Base-by-base conservation (phyloP, 1,140 invertebrate species). In the Venustaconcha ellipsiformis region DNA sequence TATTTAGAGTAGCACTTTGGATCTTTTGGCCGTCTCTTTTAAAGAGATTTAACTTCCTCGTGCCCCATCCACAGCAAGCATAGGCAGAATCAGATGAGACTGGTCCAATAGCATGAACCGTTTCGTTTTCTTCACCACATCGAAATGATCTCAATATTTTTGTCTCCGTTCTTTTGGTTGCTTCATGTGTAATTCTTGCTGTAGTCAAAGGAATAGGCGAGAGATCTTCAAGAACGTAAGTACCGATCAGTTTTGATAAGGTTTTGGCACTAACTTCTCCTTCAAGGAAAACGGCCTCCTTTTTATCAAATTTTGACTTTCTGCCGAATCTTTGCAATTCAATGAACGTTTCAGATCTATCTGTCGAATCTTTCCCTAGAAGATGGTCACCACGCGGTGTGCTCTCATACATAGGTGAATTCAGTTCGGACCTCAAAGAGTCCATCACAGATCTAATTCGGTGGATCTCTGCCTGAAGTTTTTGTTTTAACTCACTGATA, bases 51-150 rank as follows among this genome's bases (percentile, higher is more conserved):
- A 81, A 75, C 14, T 72, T 71, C 66, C 77, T 78, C 18, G 73
- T 78, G 3, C 80, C 80, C 80, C 80, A 81, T 15, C 80, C 77
- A 70, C 80, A 76, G 18, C 80, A 81, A 14, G 79, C 67, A 76
- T 76, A 81, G 13, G 80, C 80, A 57, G 74, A 67, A 30, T 76
- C 71, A 30, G 65, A 71, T 12, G 74, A 74, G 15, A 81, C 74
- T 13, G 80, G 74, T 3, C 74, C 76, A 48, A 81, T 78, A 20
- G 80, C 75, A 55, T 77, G 75, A 15, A 77, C 75, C 1, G 75
- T 77, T 70, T 77, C 75, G n/a, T 65, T 77, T 48, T 77, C 66
- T 20, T 77, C 75, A 1, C 75, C 75, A 0, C 67, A 63, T 55
- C 67, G 15, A 30, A 77, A 26, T 14, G 70, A 30, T 48, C 65